phyloP scores from a whole-genome alignment of 2,797 vertebrate genomes.

The Hydrophis major region DNA sequence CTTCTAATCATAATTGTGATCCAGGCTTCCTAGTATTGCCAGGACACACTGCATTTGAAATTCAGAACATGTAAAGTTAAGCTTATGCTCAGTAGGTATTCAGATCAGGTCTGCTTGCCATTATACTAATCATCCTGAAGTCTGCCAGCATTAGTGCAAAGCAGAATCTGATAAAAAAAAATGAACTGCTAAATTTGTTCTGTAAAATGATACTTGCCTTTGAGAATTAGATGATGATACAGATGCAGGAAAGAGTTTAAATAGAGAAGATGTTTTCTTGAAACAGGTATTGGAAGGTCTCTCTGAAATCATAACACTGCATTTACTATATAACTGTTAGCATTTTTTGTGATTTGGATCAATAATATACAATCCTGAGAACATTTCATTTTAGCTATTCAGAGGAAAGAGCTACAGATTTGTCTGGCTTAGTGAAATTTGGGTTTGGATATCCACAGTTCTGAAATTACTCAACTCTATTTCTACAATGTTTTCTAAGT shows the following conservation, averaged over 20 bases:
- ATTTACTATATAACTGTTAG: neutral
- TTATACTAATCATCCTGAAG: neutral
- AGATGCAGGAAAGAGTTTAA: slow-evolving; percentile 1
- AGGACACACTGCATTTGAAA: neutral
- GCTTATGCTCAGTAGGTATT: neutral
- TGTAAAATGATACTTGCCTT: neutral
- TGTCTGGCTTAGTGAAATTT: neutral
- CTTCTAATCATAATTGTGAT: neutral
- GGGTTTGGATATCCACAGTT: neutral
- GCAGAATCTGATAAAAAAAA: neutral
- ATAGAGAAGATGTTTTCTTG: neutral
- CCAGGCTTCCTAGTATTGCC: neutral
- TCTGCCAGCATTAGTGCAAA: neutral
- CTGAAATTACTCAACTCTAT: neutral
- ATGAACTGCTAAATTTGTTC: slow-evolving; percentile 7
- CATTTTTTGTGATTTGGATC: neutral
- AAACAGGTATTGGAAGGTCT: neutral
- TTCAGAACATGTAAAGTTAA: neutral
- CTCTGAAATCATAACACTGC: neutral
- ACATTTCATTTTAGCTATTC: neutral
- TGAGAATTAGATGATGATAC: neutral
- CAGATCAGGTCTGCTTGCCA: neutral
- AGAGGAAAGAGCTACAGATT: neutral
- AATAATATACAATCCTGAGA: neutral
- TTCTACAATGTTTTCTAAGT: neutral